These are phyloP conservation scores for Leptopilina drosophilae DNA, from an alignment of 2,888 invertebrate species.

Conservation along the genomic window DNA sequence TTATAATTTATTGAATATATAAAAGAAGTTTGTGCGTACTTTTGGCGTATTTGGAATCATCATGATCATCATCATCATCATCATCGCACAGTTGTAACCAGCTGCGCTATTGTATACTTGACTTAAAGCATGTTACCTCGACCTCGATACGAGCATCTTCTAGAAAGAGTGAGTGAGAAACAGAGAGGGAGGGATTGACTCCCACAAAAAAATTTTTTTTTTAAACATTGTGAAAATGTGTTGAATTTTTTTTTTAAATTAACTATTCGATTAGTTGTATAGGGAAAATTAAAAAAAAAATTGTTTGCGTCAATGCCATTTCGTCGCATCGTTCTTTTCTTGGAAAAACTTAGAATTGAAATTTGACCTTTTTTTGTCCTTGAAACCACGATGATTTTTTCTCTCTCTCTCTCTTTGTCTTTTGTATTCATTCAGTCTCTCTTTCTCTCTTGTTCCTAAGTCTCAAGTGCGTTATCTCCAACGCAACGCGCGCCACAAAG, in stretches of 20 bases:
- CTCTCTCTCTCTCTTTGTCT: not conserved
- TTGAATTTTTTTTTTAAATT: no score
- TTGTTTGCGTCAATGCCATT: no score
- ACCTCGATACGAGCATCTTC: conserved; percentile 32
- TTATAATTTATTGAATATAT: conserved; percentile 17
- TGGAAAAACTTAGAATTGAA: no score
- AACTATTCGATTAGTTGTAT: no score
- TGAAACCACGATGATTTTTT: not conserved
- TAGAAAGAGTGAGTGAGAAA: no score
- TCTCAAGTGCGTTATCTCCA: conserved; percentile 27
- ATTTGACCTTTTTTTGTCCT: no score
- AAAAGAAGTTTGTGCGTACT: not conserved
- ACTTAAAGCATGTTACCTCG: conserved; percentile 23
- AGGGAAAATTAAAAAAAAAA: no score
- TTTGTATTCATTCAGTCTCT: not conserved
- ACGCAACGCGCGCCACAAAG: not conserved
- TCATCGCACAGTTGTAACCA: conserved; percentile 16
- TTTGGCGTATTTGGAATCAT: conserved; percentile 24
- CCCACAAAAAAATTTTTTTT: conserved; percentile 12
- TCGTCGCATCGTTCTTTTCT: no score
- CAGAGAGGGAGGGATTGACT: not conserved
- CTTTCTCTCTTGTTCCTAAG: not conserved
- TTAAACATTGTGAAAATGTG: not conserved
- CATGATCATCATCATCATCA: not conserved
- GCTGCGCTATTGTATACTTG: conserved; percentile 26